Evolutionary conservation across 2,797 vertebrate genomes (phyloP).

Genomic region (Acanthurus lineatus): DNA sequence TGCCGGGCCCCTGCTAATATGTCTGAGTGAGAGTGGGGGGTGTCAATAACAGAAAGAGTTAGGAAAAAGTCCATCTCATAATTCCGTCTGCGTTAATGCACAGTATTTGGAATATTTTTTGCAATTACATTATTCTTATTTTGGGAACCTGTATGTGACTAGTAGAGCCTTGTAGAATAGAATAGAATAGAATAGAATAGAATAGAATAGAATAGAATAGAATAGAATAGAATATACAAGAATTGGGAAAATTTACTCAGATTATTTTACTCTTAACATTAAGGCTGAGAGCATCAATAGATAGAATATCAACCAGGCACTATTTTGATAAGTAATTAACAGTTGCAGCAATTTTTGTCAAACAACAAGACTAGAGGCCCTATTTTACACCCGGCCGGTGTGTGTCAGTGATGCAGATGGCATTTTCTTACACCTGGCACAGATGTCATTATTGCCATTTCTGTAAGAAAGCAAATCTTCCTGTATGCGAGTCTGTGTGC

Average conservation of each 20-base stretch:
- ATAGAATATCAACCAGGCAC: neutral
- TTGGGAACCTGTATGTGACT: neutral
- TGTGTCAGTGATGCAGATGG: too few species aligned
- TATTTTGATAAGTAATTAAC: neutral
- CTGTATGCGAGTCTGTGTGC: too few species aligned
- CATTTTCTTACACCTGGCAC: too few species aligned
- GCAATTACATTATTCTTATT: neutral
- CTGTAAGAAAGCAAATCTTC: too few species aligned
- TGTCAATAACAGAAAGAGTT: slow-evolving; percentile 27
- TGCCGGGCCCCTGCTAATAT: slow-evolving; percentile 39
- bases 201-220: too few species aligned
- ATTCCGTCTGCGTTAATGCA: slow-evolving; percentile 1
- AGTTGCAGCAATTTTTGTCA: neutral
- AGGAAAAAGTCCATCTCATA: neutral
- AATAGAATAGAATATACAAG: neutral
- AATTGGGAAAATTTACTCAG: neutral
- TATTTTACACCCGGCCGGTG: too few species aligned
- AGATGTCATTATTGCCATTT: too few species aligned
- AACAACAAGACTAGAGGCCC: neutral
- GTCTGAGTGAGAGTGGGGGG: slow-evolving; percentile 51
- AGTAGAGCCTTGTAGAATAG: too few species aligned
- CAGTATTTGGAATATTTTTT: neutral
- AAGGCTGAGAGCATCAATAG: neutral
- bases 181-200: too few species aligned
- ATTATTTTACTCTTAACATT: neutral